These are phyloP conservation scores for Eilema caniola DNA, from an alignment of 2,888 invertebrate species.

Conservation along the genomic window DNA sequence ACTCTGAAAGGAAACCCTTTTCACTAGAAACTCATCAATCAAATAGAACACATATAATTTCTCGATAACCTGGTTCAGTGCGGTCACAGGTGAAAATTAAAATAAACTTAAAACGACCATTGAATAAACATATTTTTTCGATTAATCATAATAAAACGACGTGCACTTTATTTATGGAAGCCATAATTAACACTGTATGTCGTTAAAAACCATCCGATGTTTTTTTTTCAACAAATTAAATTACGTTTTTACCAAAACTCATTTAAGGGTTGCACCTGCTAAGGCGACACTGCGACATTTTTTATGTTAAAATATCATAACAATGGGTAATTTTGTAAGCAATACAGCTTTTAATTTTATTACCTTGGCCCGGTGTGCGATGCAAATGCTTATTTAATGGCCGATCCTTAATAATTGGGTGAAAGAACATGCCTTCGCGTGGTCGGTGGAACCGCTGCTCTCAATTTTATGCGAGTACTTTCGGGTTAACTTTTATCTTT, in stretches of 20 bases:
- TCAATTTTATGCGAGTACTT: neutral
- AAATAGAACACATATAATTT: neutral
- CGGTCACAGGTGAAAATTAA: neutral
- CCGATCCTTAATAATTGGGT: slow-evolving; percentile 46
- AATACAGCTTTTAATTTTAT: slow-evolving; percentile 64
- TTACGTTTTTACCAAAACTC: slow-evolving; percentile 47
- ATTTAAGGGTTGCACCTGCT: slow-evolving; percentile 53
- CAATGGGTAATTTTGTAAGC: slow-evolving; percentile 52
- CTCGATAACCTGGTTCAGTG: neutral
- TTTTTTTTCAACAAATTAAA: slow-evolving; percentile 35
- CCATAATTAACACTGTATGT: slow-evolving; percentile 11
- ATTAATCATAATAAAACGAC: neutral
- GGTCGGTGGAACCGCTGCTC: slow-evolving; percentile 13
- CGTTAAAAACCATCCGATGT: slow-evolving; percentile 21
- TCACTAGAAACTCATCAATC: neutral
- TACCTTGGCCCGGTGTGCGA: slow-evolving; percentile 53
- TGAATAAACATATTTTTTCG: neutral
- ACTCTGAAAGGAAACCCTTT: too few species aligned
- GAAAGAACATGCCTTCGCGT: slow-evolving; percentile 31
- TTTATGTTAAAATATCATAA: slow-evolving; percentile 46
- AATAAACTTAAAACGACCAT: neutral
- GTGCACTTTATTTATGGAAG: slow-evolving; percentile 1
- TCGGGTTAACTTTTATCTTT: neutral
- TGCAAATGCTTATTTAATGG: slow-evolving; percentile 67
- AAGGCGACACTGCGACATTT: slow-evolving; percentile 39